These are phyloP conservation scores for Coelinius sp. DNA, from an alignment of 2,888 invertebrate species.

Conservation along the genomic window DNA sequence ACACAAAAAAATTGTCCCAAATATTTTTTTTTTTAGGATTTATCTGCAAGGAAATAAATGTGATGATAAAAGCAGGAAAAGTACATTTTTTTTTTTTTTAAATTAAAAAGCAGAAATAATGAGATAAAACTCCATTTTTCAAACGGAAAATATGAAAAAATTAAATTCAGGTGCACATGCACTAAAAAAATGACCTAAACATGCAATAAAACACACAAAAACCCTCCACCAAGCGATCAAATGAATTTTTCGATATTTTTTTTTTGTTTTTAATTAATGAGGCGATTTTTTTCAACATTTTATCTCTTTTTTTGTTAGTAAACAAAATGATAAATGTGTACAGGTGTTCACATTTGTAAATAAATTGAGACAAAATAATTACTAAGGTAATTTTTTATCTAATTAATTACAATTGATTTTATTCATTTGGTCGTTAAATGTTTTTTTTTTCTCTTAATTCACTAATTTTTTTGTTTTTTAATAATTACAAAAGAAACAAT, in stretches of 20 bases:
- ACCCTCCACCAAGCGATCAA: conserved; percentile 55
- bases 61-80: conserved; percentile 20
- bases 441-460: conserved; percentile 2
- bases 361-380: conserved; percentile 65
- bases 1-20: conserved; percentile 38
- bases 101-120: not conserved
- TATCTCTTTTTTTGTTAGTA: not conserved
- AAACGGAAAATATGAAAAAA: not conserved
- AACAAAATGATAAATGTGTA: conserved; percentile 11
- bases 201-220: conserved; percentile 19
- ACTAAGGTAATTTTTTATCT: conserved; percentile 57
- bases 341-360: conserved; percentile 25
- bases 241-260: conserved; percentile 40
- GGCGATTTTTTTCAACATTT: not conserved
- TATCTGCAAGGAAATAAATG: conserved; percentile 10
- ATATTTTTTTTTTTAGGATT: not conserved
- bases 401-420: conserved; percentile 30
- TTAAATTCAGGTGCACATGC: not conserved
- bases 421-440: conserved; percentile 21
- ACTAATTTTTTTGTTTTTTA: conserved; percentile 8
- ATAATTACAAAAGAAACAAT: no score
- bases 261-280: conserved; percentile 12
- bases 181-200: not conserved
- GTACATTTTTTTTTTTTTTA: no score
- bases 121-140: not conserved